Base-by-base conservation (phyloP, 2,797 vertebrate species). In the Jordanella pulchra region DNA sequence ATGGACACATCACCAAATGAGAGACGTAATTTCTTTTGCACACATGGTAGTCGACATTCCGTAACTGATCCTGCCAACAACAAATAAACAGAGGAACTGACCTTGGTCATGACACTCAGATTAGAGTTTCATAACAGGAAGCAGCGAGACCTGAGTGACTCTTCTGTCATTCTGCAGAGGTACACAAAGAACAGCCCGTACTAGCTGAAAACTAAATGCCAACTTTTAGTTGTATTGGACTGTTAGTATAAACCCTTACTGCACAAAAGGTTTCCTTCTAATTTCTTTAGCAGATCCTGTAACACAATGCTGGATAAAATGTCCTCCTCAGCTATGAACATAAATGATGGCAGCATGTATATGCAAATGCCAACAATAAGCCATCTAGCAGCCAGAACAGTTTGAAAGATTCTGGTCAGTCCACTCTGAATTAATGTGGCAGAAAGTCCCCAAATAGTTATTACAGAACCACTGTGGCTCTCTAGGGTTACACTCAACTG, bases 91-190 rank as follows among this genome's bases (percentile, higher is more conserved):
- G 30, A 82, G 72, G 65, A 65, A 54, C 60, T 76, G 83, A 89
- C 84, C 89, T 87, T 77, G 28, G 66, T 68, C 58, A 15, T 71
- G 71, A 90, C 86, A 69, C 27, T 23, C 70, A 75, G 81, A 84
- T 87, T 79, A 72, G 60, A 69, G 70, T 85, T 77, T 81, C 80
- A 89, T 73, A 91, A 91, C 89, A 93, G 87, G 86, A 91, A 87
- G 79, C 55, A 12, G 73, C 44, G 15, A 68, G 69, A 81, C 54
- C 42, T 73, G 68, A 81, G 73, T 18, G 71, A 77, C 66, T 65
- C 50, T 28, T 47, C 32, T 58, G 14, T 73, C 67, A 55, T 68
- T 76, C 71, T 56, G 42, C 50, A 71, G 55, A 45, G 75, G 71
- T 45, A 75, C 56, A 70, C 68, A 73, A 81, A 84, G 68, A 63